phyloP scores from a whole-genome alignment of 2,888 invertebrate species.

The Drosophila mulleri region DNA sequence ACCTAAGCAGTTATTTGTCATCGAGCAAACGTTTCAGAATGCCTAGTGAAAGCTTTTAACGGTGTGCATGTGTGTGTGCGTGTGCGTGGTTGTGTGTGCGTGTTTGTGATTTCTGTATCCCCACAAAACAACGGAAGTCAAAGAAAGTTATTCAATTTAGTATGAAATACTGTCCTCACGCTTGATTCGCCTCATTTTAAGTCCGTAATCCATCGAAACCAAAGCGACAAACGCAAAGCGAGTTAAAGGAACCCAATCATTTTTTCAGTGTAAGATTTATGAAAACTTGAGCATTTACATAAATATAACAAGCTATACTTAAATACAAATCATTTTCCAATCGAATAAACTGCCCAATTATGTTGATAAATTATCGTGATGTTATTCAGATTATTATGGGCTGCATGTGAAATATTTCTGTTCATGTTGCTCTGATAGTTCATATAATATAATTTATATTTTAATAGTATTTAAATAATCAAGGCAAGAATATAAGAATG shows the following conservation, averaged over 20 bases:
- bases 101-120: background rate
- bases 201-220: background rate
- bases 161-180: conserved; percentile 25
- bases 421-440: too few relatives aligned
- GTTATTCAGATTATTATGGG: background rate
- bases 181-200: conserved; percentile 5
- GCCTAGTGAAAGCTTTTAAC: conserved; percentile 48
- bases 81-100: background rate
- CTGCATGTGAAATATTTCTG: too few relatives aligned
- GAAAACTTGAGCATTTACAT: background rate
- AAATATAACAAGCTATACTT: background rate
- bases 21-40: conserved; percentile 58
- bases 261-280: background rate
- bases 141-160: conserved; percentile 74
- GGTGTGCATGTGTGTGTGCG: conserved; percentile 15
- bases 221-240: background rate
- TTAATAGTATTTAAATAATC: too few relatives aligned
- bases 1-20: conserved; percentile 70
- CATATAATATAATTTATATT: too few relatives aligned
- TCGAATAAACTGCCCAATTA: background rate
- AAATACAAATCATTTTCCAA: background rate
- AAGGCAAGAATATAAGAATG: too few relatives aligned
- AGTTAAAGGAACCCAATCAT: background rate
- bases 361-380: background rate
- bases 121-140: conserved; percentile 66